Conservation (phyloP, 2,113 vertebrate genomes). For the Dolichotis patagonum region DNA sequence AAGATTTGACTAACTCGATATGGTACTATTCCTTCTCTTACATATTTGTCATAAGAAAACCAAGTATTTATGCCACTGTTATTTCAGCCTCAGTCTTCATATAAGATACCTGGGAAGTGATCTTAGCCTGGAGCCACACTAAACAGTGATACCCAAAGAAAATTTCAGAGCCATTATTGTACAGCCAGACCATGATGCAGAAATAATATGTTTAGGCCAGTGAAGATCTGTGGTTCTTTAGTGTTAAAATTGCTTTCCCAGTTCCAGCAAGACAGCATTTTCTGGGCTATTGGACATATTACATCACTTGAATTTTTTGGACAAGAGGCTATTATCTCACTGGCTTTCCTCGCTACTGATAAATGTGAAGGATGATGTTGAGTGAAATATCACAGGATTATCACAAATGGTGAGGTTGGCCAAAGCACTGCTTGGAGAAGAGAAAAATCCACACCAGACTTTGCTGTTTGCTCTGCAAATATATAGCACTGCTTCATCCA, state of each 20-base stretch:
- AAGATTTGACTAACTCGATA: neutral
- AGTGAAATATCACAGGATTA: neutral
- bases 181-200: neutral
- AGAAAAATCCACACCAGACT: neutral
- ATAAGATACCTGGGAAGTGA: neutral
- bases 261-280: neutral
- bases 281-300: neutral
- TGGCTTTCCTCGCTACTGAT: neutral
- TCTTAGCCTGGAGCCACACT: neutral
- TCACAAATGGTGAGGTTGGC: neutral
- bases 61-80: neutral
- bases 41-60: neutral
- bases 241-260: neutral
- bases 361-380: neutral
- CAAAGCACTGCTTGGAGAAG: neutral
- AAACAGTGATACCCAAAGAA: neutral
- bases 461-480: neutral
- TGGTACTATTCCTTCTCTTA: neutral
- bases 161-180: neutral
- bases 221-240: neutral
- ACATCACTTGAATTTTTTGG: neutral
- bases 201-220: neutral
- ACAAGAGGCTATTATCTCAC: neutral
- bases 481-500: neutral
- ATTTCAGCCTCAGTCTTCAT: neutral